Conservation (phyloP, 2,113 vertebrate species). For the Phrynosoma blainvillii region DNA sequence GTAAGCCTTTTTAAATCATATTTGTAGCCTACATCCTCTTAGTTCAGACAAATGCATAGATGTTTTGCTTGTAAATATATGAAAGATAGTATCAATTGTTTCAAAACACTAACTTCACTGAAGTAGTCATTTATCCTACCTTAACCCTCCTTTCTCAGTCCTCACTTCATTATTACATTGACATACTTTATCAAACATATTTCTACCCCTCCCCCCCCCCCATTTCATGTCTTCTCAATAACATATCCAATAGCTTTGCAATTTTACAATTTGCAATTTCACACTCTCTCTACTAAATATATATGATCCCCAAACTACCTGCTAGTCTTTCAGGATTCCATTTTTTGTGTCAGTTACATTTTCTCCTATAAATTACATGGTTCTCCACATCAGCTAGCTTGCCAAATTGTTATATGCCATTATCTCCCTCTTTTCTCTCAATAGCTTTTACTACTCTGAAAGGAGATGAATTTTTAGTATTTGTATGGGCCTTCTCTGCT, state of each 20-base stretch:
- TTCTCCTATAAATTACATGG: neutral
- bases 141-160: neutral
- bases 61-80: neutral
- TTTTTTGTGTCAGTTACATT: neutral
- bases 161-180: neutral
- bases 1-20: neutral
- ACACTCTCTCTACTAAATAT: neutral
- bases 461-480: neutral
- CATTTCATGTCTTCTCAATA: neutral
- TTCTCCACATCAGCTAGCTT: neutral
- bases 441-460: neutral
- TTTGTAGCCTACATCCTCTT: neutral
- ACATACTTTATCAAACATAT: neutral
- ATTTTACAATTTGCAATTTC: neutral
- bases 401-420: no score
- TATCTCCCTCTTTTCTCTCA: neutral
- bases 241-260: neutral
- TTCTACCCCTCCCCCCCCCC: neutral
- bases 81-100: neutral
- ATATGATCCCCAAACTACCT: neutral
- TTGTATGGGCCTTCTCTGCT: neutral
- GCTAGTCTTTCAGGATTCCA: neutral
- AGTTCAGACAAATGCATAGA: neutral
- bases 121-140: neutral
- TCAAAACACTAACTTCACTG: neutral